These are phyloP conservation scores for Cepaea nemoralis DNA, from an alignment of 1,140 invertebrate species.

Conservation along the genomic window DNA sequence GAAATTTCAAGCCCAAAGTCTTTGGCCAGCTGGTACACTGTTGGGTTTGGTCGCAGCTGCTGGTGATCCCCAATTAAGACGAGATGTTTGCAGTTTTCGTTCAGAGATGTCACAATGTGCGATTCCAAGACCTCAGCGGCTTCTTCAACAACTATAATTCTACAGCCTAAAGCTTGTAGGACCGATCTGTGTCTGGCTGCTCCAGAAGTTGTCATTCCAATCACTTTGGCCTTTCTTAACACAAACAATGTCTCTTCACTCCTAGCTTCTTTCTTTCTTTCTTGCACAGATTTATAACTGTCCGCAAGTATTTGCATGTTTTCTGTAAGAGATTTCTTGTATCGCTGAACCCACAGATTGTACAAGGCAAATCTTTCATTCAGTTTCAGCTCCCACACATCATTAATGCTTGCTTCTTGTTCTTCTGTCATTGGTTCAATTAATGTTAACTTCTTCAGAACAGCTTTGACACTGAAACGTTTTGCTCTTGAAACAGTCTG, in stretches of 20 bases:
- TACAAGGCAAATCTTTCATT: conserved; percentile 36
- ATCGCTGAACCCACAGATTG: conserved; percentile 30
- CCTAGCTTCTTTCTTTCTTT: neutral
- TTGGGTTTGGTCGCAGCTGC: too few species aligned
- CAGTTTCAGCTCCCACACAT: conserved; percentile 25
- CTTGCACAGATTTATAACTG: neutral
- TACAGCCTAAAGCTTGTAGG: conserved; percentile 47
- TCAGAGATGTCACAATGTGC: too few species aligned
- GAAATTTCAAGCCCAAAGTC: too few species aligned
- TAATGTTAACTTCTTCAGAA: conserved; percentile 41
- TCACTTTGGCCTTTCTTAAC: conserved; percentile 62
- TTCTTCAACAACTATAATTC: conserved; percentile 64
- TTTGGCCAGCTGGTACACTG: too few species aligned
- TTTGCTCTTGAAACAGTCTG: neutral
- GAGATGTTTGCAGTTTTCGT: conserved; percentile 68
- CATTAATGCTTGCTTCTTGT: conserved; percentile 1
- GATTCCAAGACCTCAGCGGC: too few species aligned
- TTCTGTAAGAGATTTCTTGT: neutral
- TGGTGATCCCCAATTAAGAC: conserved; percentile 85
- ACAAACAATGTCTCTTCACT: conserved; percentile 33
- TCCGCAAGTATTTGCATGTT: neutral
- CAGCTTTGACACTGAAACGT: conserved; percentile 12
- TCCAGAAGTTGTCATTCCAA: too few species aligned
- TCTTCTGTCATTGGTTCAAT: conserved; percentile 39
- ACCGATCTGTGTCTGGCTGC: conserved; percentile 51